A percentile compares a stretch with the other conserved stretches of the same genome.
Conservation (phyloP, 2,888 invertebrate species). For the Capitulum mitella region DNA sequence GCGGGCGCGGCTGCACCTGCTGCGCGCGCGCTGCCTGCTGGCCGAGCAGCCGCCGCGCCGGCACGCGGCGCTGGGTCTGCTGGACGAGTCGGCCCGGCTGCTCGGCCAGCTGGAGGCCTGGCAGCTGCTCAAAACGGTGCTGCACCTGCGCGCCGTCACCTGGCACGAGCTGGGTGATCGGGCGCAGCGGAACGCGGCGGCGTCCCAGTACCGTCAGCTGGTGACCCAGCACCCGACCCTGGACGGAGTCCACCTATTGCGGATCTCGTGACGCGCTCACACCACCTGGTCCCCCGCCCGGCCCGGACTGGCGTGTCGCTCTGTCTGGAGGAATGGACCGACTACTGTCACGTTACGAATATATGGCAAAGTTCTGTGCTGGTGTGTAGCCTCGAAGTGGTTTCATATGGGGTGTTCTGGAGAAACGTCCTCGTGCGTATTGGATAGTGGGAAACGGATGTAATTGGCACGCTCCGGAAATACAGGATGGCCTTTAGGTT, state of each 20-base stretch:
- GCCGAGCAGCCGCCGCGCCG: neutral
- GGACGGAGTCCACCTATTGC: neutral
- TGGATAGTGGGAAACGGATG: no score
- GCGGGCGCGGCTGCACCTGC: conserved; percentile 11
- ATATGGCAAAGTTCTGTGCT: no score
- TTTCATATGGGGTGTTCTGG: no score
- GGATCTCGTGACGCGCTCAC: neutral
- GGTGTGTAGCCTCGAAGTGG: no score
- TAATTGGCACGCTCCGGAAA: no score
- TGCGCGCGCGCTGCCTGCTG: neutral
- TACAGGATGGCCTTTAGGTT: no score
- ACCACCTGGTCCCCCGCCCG: no score
- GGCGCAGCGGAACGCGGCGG: conserved; percentile 68
- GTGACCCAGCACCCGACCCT: conserved; percentile 58
- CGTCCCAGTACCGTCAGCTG: conserved; percentile 68
- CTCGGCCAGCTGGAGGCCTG: neutral
- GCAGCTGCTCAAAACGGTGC: conserved; percentile 4
- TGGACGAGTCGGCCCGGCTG: neutral
- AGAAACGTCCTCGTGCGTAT: no score
- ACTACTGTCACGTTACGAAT: no score
- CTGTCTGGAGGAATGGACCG: no score
- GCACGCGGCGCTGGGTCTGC: neutral
- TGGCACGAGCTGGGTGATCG: conserved; percentile 65
- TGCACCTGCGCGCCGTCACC: conserved; percentile 54
- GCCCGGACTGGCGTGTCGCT: no score